A percentile compares a stretch with the other conserved stretches of the same genome.
Evolutionary conservation across 1,140 invertebrate species (phyloP).

Genomic region (Conus betulinus): DNA sequence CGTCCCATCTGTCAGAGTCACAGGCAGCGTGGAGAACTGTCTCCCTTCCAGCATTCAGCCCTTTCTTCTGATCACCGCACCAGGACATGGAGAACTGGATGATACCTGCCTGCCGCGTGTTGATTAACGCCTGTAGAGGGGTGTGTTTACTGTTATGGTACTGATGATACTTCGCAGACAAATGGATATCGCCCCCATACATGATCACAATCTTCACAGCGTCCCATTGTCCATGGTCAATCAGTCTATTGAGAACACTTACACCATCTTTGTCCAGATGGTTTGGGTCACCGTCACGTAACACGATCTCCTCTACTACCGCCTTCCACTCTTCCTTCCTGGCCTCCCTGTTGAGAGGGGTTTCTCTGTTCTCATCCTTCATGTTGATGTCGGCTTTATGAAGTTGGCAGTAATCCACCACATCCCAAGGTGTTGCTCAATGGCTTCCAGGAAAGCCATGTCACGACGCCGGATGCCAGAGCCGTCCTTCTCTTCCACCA

Average conservation of each 20-base stretch:
- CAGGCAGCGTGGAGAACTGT: slow-evolving; percentile 2
- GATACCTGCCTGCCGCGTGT: not conserved
- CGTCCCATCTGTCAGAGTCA: not conserved
- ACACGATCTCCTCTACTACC: not conserved
- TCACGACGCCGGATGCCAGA: not conserved
- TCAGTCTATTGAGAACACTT: not conserved
- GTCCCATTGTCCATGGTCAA: not conserved
- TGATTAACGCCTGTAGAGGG: not conserved
- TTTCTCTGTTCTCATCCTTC: not conserved
- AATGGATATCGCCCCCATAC: not conserved
- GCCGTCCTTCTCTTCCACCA: slow-evolving; percentile 16
- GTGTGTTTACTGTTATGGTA: not conserved
- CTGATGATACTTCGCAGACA: not conserved
- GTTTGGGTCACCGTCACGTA: not conserved
- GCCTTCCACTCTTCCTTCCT: not conserved
- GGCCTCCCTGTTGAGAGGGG: not conserved
- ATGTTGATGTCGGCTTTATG: slow-evolving; percentile 2
- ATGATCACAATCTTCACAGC: not conserved
- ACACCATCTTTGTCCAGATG: not conserved
- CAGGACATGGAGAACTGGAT: not conserved
- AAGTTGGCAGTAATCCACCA: slow-evolving; percentile 4
- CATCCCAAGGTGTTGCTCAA: slow-evolving; percentile 6
- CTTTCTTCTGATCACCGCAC: not conserved
- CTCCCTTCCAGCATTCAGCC: not conserved
- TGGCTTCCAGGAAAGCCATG: not conserved